A percentile compares a stretch with the other conserved stretches of the same genome.
Evolutionary conservation across 1,140 invertebrate genomes (phyloP).

Genomic region (Arctopsyche grandis): DNA sequence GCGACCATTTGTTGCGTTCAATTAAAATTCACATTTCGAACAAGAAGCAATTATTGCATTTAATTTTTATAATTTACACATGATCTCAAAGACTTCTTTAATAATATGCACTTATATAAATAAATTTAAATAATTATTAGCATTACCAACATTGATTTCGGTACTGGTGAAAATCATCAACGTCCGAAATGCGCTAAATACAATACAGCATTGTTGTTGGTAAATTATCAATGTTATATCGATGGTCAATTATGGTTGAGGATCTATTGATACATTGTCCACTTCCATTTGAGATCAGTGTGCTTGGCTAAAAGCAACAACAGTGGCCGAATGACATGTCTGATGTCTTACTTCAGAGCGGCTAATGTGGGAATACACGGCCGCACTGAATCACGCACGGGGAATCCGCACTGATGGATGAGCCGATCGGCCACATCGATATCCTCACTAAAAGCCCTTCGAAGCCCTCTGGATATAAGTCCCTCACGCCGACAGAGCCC

Average conservation of each 20-base stretch:
- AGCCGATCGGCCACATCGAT: conserved; percentile 30
- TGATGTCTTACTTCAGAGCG: conserved; percentile 50
- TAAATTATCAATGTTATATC: too few species aligned
- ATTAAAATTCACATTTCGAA: not conserved
- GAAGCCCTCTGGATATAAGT: not conserved
- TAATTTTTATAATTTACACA: not conserved
- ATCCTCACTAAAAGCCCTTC: conserved; percentile 39
- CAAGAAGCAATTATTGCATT: not conserved
- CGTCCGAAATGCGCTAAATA: too few species aligned
- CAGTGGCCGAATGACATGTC: conserved; percentile 49
- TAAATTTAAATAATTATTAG: too few species aligned
- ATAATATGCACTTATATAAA: too few species aligned
- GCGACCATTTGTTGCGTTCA: not conserved
- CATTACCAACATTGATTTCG: too few species aligned
- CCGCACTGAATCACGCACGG: conserved; percentile 46
- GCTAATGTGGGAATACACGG: conserved; percentile 51
- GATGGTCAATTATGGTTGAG: too few species aligned
- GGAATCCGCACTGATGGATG: conserved; percentile 36
- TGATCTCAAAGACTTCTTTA: not conserved
- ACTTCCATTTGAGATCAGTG: not conserved
- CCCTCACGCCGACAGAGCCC: not conserved
- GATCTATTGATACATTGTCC: not conserved
- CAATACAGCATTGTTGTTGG: too few species aligned
- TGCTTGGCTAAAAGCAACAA: conserved; percentile 51
- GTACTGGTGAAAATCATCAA: too few species aligned